Conservation (phyloP, 92 coral and sea anemone genomes). For the Ricordea florida region DNA sequence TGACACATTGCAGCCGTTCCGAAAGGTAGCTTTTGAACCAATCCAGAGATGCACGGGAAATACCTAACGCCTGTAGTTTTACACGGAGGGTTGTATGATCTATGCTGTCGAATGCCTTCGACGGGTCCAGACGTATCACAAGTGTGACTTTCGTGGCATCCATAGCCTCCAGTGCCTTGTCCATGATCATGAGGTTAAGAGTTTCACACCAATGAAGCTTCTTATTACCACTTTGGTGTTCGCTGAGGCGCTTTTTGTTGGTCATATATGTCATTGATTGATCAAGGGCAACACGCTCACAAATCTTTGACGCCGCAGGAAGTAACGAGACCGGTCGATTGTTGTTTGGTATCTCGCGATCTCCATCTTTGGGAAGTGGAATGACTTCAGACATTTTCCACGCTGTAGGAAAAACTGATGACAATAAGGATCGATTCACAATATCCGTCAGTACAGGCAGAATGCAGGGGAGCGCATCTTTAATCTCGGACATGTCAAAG, state of each 20-base stretch:
- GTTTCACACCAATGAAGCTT: no score
- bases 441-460: conserved; percentile 32
- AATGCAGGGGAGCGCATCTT: conserved; percentile 48
- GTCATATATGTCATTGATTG: no score
- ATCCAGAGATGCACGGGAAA: conserved; percentile 13
- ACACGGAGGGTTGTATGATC: conserved; percentile 6
- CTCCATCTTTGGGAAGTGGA: conserved; percentile 40
- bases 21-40: conserved; percentile 29
- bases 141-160: conserved; percentile 17
- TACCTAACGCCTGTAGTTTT: conserved; percentile 23
- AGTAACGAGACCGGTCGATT: conserved; percentile 47
- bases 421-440: conserved; percentile 16
- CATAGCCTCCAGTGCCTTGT: conserved; percentile 14
- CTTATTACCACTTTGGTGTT: no score
- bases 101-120: conserved; percentile 38
- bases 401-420: conserved; percentile 44
- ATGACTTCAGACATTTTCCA: conserved; percentile 62
- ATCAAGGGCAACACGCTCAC: no score
- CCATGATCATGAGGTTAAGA: no score
- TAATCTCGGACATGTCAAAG: conserved; percentile 49
- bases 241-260: conserved; percentile 25
- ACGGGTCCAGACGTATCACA: conserved; percentile 19
- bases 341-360: conserved; percentile 31
- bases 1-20: no score
- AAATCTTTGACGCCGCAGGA: conserved; percentile 15